These are phyloP conservation scores for Rattus rattus DNA, from an alignment of 2,113 vertebrate genomes.

Conservation along the genomic window DNA sequence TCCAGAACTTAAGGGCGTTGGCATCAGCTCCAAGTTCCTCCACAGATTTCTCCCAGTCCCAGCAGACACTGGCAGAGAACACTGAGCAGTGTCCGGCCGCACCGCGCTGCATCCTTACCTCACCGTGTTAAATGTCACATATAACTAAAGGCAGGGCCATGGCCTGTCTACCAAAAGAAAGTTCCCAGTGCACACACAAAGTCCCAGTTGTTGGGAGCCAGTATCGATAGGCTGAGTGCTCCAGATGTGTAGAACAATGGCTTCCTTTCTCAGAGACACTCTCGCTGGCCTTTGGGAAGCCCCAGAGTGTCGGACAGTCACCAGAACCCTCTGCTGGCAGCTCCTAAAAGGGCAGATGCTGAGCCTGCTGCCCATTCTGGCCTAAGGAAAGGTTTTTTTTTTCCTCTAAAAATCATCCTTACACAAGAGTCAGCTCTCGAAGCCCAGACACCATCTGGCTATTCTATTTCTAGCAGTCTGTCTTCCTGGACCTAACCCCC, in stretches of 20 bases:
- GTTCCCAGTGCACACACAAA: background rate
- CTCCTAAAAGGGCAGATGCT: background rate
- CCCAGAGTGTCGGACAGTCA: background rate
- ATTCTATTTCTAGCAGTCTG: background rate
- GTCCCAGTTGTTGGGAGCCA: background rate
- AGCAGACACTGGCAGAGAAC: background rate
- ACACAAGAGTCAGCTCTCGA: rapidly evolving
- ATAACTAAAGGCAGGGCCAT: background rate
- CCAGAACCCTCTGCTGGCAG: background rate
- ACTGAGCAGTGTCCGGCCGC: background rate
- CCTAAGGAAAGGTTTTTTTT: background rate
- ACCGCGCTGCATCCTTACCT: background rate
- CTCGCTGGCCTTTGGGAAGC: background rate
- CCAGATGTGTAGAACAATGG: background rate
- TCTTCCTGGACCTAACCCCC: background rate
- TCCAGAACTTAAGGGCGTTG: background rate
- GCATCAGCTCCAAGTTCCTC: no score
- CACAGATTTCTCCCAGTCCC: background rate
- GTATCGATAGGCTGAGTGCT: no score
- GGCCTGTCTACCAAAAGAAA: background rate
- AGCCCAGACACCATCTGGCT: background rate
- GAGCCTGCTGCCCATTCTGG: background rate
- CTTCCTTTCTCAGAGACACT: background rate
- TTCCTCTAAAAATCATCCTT: background rate
- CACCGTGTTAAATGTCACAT: background rate